Evolutionary conservation across 2,888 invertebrate species (phyloP), one percentile per base, ranked within the genome.

Genomic region (Drosophila pseudotalamancana): DNA sequence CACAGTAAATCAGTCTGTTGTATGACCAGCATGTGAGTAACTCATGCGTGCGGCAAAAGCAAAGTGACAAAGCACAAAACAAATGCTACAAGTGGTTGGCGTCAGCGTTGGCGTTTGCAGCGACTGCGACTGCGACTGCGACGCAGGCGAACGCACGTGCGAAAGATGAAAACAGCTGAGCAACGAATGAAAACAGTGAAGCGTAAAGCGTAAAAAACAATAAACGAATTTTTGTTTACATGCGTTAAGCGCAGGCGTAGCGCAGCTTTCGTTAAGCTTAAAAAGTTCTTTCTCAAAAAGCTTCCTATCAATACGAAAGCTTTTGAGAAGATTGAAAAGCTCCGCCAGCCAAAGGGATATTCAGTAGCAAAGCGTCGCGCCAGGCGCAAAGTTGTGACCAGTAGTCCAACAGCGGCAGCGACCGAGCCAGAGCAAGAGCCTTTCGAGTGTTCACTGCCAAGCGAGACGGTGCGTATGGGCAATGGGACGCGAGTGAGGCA

Each of bases 401-500:
- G 27, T 25, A 64, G 27, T 32, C 32, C 12, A 34, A n/a, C 29
- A 31, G 48, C 18, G 27, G 12, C 37, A 50, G 46, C 18, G 50
- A 11, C 46, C n/a, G 23, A 4, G 18, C n/a, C 48, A 25, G 6
- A 31, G 49, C 9, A 21, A 48, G 27, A 59, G 45, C 37, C 50
- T 27, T n/a, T 21, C 32, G 48, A 34, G 66, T 43, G 53, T 54
- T 29, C 46, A 56, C 19, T 57, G 59, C 64, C 25, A 63, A n/a
- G 64, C 32, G 35, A 72, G 76, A 81, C 76, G 82, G 79, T 81
- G 75, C 78, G 78, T 79, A 78, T 78, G 64, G 43, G 57, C 6
- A 25, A 32, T 43, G 27, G 35, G 9, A 34, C 66, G 62, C 61
- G 68, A 61, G 25, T 57, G 43, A 59, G 55, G 54, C 54, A 35